Evolutionary conservation across 2,113 vertebrate species (phyloP).

Genomic region (Pituophis catenifer): DNA sequence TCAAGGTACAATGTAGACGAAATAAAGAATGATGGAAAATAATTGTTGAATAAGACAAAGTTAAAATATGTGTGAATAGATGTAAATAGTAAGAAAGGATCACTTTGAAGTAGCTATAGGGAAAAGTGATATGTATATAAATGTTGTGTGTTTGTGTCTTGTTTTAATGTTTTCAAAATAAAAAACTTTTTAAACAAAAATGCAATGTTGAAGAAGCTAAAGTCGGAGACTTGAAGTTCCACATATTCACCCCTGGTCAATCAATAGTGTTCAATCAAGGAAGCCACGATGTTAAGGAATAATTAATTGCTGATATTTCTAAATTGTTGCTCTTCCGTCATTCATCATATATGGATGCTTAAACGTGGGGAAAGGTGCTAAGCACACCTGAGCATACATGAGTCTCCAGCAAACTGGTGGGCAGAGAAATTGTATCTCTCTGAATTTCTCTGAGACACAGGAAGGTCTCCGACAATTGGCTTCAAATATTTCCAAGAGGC

Average conservation of each 20-base stretch:
- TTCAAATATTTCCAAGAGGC: neutral
- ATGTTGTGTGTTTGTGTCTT: no score
- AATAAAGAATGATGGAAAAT: no score
- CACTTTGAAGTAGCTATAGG: no score
- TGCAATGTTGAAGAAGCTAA: neutral
- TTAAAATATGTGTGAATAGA: no score
- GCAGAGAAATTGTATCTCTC: neutral
- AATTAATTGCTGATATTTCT: neutral
- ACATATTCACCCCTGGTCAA: neutral
- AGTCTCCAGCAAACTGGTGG: neutral
- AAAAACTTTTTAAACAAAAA: neutral
- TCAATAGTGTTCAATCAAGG: neutral
- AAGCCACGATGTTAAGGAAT: neutral
- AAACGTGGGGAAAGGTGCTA: neutral
- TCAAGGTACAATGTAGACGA: no score
- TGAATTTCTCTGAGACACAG: neutral
- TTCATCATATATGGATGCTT: neutral
- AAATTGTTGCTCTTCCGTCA: neutral
- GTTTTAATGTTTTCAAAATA: no score
- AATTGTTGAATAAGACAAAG: no score
- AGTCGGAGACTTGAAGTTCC: neutral
- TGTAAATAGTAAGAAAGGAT: no score
- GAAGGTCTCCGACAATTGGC: neutral
- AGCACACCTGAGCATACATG: neutral
- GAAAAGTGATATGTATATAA: no score